phyloP scores from a whole-genome alignment of 2,888 invertebrate species.

The Criorhina ranunculi region DNA sequence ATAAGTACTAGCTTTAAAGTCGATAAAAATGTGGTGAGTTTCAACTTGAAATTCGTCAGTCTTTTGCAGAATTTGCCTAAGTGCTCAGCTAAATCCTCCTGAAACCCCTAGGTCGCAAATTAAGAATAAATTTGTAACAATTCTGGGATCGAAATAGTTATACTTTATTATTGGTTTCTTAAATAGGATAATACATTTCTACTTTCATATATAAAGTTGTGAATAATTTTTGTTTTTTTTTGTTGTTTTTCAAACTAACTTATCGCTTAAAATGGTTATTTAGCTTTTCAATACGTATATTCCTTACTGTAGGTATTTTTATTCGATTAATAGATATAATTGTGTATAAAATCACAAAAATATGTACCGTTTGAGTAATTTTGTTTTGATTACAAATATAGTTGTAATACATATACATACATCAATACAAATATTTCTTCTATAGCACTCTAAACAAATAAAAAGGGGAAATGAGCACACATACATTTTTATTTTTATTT shows the following conservation, averaged over 20 bases:
- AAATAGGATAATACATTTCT: conserved; percentile 70
- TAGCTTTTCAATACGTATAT: conserved; percentile 52
- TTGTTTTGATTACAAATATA: conserved; percentile 63
- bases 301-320: conserved; percentile 52
- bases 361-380: conserved; percentile 71
- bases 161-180: conserved; percentile 67
- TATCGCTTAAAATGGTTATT: conserved; percentile 54
- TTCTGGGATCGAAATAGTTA: conserved; percentile 59
- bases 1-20: no score
- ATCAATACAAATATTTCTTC: conserved; percentile 44
- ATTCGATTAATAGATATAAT: conserved; percentile 70
- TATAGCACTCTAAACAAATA: conserved; percentile 52
- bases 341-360: conserved; percentile 76
- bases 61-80: no score
- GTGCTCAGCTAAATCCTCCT: no score
- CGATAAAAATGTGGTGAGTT: no score
- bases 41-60: no score
- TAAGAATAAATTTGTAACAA: no score
- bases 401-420: conserved; percentile 47
- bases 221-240: conserved; percentile 52
- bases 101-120: no score
- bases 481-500: not conserved
- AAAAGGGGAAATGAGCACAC: conserved; percentile 26
- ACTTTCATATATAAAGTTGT: conserved; percentile 69
- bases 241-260: conserved; percentile 30